Base-by-base conservation (phyloP, 2,113 vertebrate species). In the Microcebus ravelobensis region DNA sequence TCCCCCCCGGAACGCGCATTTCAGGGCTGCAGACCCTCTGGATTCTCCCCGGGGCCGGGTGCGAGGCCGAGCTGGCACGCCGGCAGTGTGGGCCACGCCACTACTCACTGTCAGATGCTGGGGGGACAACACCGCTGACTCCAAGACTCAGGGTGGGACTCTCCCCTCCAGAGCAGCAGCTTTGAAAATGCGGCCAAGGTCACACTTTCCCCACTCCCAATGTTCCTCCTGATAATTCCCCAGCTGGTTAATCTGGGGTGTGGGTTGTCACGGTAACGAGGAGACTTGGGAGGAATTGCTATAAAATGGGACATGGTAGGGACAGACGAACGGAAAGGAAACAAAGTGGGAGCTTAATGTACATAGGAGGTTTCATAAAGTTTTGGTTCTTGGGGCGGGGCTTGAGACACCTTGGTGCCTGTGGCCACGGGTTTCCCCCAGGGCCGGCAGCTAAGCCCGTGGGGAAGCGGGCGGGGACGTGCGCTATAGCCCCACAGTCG, bases 11-110 rank as follows among this genome's bases (percentile, higher is more conserved):
- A 45, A 17, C 27, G 57, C n/a, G 48, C 45, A 29, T 31, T 81
- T 68, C 29, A 31, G 61, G 39, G 13, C 25, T 61, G 70, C 81
- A 17, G 36, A 2, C 25, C 27, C 31, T 29, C 8, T 20, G 27
- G 57, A 34, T 4, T 85, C 70, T 87, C 96, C 84, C 14, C 25
- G 57, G 42, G n/a, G 52, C 57, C 12, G 39, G 63, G 48, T 15
- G 2, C 8, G 5, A 15, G 68, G 50, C 31, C 36, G 76, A 61
- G 86, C 50, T 3, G 1, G 23, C 31, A 50, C 3, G 13, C 39
- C 74, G n/a, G 63, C 17, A 14, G 1, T 15, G 4, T 5, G 29
- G 20, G 76, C 3, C 42, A 3, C 0, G 5, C 12, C 15, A 14
- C 9, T 4, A 7, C 20, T 61, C 5, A 4, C 0, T 27, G n/a